Evolutionary conservation across 2,888 invertebrate genomes (phyloP).

Genomic region (Harmothoe impar): DNA sequence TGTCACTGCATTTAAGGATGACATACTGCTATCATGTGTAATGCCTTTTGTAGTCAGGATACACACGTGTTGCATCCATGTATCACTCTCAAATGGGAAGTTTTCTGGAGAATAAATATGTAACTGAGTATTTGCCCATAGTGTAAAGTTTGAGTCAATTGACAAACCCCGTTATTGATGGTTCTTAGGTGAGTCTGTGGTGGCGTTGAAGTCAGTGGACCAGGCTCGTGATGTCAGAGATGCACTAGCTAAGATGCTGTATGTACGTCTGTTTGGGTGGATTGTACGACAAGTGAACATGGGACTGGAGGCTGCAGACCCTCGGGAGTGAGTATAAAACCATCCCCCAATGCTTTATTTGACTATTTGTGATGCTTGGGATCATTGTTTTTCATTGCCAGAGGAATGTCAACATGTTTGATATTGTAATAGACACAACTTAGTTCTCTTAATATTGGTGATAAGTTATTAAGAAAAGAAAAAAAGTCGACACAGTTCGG

Average conservation of each 20-base stretch:
- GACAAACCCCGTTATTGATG: neutral
- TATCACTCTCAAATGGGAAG: no score
- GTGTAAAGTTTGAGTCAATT: no score
- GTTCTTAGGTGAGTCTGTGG: conserved; percentile 34
- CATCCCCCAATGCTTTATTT: neutral
- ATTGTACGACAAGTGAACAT: conserved; percentile 79
- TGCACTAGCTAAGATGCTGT: conserved; percentile 80
- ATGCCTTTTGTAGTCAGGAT: no score
- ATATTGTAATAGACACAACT: no score
- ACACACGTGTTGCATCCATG: no score
- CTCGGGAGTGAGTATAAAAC: neutral
- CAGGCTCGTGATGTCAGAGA: conserved; percentile 79
- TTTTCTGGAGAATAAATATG: no score
- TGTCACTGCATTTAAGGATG: no score
- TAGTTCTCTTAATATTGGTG: no score
- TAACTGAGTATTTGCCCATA: no score
- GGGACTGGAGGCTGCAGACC: conserved; percentile 70
- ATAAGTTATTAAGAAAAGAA: no score
- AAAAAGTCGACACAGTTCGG: no score
- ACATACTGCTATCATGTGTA: no score
- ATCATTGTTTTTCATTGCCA: neutral
- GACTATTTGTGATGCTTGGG: neutral
- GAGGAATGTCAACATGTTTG: neutral
- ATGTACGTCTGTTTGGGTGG: conserved; percentile 80
- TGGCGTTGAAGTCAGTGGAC: neutral